Percentiles rank a stretch among this genome's conserved stretches.
These are phyloP conservation scores for Drosophila virilis DNA, from an alignment of 1,140 invertebrate genomes.

Conservation along the genomic window DNA sequence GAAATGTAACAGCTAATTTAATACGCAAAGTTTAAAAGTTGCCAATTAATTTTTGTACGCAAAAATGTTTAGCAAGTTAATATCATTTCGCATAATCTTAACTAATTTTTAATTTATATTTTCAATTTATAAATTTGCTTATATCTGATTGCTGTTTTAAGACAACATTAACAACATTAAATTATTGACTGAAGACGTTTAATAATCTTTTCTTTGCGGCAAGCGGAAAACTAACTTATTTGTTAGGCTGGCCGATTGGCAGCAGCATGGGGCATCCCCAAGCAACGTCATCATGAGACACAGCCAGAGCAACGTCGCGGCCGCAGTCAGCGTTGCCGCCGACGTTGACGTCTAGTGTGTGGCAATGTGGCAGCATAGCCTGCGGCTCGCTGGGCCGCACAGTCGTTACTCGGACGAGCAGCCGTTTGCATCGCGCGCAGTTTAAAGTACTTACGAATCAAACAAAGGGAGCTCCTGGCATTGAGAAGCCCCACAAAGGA, in stretches of 20 bases:
- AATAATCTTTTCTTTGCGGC: no score
- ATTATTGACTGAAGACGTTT: no score
- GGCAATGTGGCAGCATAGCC: conserved; percentile 57
- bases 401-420: conserved; percentile 73
- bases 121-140: no score
- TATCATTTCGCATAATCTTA: no score
- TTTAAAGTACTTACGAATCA: conserved; percentile 22
- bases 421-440: conserved; percentile 72
- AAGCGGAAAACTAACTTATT: neutral
- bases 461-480: conserved; percentile 5
- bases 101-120: neutral
- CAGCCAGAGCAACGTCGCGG: conserved; percentile 6
- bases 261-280: conserved; percentile 61
- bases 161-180: no score
- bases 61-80: no score
- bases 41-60: neutral
- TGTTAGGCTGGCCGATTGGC: neutral
- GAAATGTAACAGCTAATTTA: neutral
- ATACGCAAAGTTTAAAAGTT: neutral
- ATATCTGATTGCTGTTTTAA: no score
- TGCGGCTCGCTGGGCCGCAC: conserved; percentile 52
- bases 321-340: conserved; percentile 5
- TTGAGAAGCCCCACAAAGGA: conserved; percentile 38
- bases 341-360: conserved; percentile 36
- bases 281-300: conserved; percentile 37